phyloP scores from a whole-genome alignment of 2,888 invertebrate species.

The Caenorhabditis sp. region DNA sequence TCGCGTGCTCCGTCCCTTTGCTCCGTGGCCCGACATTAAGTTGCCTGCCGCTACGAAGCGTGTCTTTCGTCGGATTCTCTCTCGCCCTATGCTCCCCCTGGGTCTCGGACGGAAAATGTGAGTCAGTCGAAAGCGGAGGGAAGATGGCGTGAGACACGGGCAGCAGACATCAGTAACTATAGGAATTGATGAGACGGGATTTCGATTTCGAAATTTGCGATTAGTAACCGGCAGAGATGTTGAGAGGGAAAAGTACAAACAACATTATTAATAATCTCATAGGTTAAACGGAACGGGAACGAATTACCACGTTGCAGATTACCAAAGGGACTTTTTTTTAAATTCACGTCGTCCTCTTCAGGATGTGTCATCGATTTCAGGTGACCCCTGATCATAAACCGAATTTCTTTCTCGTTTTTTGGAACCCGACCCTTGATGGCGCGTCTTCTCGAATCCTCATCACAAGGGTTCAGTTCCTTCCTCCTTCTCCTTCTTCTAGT shows the following conservation, averaged over 20 bases:
- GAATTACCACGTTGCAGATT: too few species aligned
- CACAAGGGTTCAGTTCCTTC: neutral
- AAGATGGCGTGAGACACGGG: neutral
- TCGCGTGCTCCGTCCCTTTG: neutral
- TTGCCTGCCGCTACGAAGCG: neutral
- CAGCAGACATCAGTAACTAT: neutral
- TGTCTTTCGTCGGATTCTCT: neutral
- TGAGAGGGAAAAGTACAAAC: too few species aligned
- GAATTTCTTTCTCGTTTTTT: neutral
- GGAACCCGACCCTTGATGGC: neutral
- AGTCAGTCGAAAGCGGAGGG: neutral
- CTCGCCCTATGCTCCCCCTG: neutral
- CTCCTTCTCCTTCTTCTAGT: neutral
- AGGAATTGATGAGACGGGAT: neutral
- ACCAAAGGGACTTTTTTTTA: neutral
- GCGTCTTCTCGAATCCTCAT: neutral
- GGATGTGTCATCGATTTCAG: neutral
- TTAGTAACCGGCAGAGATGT: too few species aligned
- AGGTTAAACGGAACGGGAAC: too few species aligned
- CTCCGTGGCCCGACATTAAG: neutral
- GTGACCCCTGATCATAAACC: slow-evolving; percentile 9
- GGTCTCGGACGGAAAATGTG: neutral
- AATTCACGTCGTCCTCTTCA: neutral
- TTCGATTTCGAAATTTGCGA: too few species aligned
- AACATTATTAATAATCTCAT: too few species aligned